Percentiles rank a stretch among this genome's conserved stretches.
These are phyloP conservation scores for Apis laboriosa DNA, from an alignment of 1,140 invertebrate species.

Conservation along the genomic window DNA sequence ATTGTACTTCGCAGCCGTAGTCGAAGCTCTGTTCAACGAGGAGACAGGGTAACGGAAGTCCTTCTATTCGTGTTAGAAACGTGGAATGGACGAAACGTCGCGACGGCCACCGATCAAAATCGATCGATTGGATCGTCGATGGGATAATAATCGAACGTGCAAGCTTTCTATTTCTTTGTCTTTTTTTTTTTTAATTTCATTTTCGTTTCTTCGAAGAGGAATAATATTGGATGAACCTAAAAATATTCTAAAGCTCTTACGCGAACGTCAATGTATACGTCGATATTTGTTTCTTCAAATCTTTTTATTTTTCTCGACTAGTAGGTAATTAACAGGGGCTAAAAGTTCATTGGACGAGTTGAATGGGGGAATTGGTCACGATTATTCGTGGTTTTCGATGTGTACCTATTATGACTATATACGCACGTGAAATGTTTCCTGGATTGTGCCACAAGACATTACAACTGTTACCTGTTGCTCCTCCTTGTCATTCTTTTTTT, in stretches of 20 bases:
- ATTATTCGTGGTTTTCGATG: conserved; percentile 47
- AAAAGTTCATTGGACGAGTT: neutral
- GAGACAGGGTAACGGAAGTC: conserved; percentile 62
- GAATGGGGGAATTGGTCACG: conserved; percentile 13
- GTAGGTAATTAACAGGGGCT: neutral
- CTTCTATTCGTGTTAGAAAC: conserved; percentile 9
- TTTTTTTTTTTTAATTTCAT: neutral
- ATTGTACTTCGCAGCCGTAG: conserved; percentile 14
- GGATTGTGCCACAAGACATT: conserved; percentile 74
- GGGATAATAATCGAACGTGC: conserved; percentile 23
- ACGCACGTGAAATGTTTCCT: conserved; percentile 69
- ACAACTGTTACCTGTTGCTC: conserved; percentile 72
- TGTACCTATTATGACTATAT: conserved; percentile 57
- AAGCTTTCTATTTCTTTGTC: conserved; percentile 8
- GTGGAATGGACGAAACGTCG: neutral
- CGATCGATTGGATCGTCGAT: conserved; percentile 5
- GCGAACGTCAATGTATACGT: too few relatives aligned
- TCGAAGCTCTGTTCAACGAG: conserved; percentile 56
- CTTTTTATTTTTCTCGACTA: neutral
- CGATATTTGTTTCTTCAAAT: neutral
- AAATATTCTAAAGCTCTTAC: too few relatives aligned
- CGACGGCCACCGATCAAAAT: conserved; percentile 1
- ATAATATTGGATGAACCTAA: too few relatives aligned
- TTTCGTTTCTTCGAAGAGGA: neutral
- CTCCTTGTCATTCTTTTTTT: conserved; percentile 61